Evolutionary conservation across 2,797 vertebrate genomes (phyloP), one percentile per base, ranked within the genome.

Genomic region (Sitta carolinensis): DNA sequence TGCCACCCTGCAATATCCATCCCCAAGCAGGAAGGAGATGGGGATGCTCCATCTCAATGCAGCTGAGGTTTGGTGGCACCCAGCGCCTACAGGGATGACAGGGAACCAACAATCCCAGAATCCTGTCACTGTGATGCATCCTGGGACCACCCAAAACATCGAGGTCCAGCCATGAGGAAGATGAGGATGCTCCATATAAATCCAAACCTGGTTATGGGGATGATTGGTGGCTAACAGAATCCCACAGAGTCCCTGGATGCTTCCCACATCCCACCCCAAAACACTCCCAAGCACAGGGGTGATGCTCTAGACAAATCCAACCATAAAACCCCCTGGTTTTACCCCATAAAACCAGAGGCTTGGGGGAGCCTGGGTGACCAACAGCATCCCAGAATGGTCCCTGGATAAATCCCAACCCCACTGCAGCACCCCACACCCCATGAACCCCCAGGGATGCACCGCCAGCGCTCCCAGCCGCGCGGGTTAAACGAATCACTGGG

Each of bases 401-500:
- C 17, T 18, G 78, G 38, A 2, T 15, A 4, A 50, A 45, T 30
- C 58, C 74, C 68, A 7, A 5, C 29, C 84, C 85, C 34, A 8
- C 4, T 2, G 48, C 73, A 42, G 48, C 80, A n/a, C 3, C 72
- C 69, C 7, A 3, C 10, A 36, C 16, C 13, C 4, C 38, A 5
- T 11, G 36, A 8, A 1, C 7, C 63, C 83, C 34, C 18, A 7
- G 16, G 45, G 42, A 76, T 1, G 38, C 74, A 3, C 15, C 2
- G 11, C 16, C 1, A 1, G 72, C 1, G 0, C 43, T 36, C 10
- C 23, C 9, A 1, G 61, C 68, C 0, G 29, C 0, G 5, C 0
- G 74, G 75, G 87, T 95, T 90, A 94, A 93, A 76, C 2, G 3
- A 82, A 67, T 40, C 16, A 4, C 19, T 22, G 54, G 70, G 15